Evolutionary conservation across 2,797 vertebrate genomes (phyloP).

Genomic region (Danio jaintianensis): DNA sequence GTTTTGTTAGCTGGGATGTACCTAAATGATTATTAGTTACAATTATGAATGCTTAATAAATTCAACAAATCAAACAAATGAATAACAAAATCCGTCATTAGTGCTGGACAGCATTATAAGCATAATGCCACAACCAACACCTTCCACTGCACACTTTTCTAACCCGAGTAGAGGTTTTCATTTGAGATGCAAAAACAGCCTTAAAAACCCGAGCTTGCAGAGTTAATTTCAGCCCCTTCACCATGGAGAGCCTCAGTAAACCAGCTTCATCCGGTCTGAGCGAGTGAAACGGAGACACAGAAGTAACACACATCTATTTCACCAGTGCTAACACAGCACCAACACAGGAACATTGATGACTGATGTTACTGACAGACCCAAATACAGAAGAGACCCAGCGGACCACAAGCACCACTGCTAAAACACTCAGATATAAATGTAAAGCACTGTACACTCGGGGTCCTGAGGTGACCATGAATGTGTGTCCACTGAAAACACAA

Average conservation of each 20-base stretch:
- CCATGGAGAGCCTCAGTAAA: slow-evolving; percentile 15
- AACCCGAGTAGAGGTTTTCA: neutral
- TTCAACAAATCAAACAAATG: too few relatives aligned
- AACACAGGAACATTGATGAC: neutral
- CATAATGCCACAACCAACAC: neutral
- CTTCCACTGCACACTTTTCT: neutral
- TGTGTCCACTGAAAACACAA: slow-evolving; percentile 25
- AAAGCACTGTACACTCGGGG: neutral
- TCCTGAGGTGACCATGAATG: neutral
- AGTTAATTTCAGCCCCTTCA: slow-evolving; percentile 47
- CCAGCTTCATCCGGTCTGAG: slow-evolving; percentile 43
- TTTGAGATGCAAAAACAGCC: neutral
- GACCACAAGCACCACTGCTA: neutral
- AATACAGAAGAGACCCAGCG: neutral
- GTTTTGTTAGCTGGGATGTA: too few relatives aligned
- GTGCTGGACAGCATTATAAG: slow-evolving; percentile 6
- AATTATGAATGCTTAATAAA: too few relatives aligned
- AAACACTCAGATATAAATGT: slow-evolving; percentile 3
- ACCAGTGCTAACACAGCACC: neutral
- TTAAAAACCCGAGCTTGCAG: slow-evolving; percentile 18
- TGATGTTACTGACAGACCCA: neutral
- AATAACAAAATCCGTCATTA: neutral
- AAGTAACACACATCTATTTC: slow-evolving; percentile 19
- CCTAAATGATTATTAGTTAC: too few relatives aligned
- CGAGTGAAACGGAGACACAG: neutral